Evolutionary conservation across 1,140 invertebrate species (phyloP), one percentile per base, ranked within the genome.

Genomic region (Diabrotica virgifera): DNA sequence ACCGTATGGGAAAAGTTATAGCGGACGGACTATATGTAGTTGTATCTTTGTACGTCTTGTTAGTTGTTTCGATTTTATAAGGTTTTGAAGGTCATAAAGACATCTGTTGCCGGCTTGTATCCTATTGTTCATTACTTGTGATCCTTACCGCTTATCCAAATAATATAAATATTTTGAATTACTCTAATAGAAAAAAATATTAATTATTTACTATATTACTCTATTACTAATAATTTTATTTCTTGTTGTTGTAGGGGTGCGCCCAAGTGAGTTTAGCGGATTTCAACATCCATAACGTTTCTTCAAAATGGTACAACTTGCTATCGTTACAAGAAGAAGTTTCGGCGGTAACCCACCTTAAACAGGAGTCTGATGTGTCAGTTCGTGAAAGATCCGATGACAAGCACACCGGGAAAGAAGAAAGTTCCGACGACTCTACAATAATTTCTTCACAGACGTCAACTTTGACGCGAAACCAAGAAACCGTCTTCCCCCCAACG

Each of bases 371-470:
- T 8, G 74, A 76, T 35, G 11, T 68, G 10, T 70, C 70, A 0
- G 73, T 71, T 13, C 80, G 83, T 10, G 65, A 66, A 10, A 65
- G 56, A 57, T 55, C 54, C 36, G 60, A 53, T 8, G 55, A 65
- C 36, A 72, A 67, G 70, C 68, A 69, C 59, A 60, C 56, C 12
- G 69, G 67, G 24, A 84, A 90, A 76, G 95, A 97, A 77, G 95
- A 97, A 79, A 97, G 95, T 71, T 96, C 94, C 65, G 96, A 98
- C 80, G 96, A 97, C 76, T 96, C 93, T 9, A 98, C 95, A 0
- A 94, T 97, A 63, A 97, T 97, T 63, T 97, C 95, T 12, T 95
- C 93, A 13, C 94, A 97, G 80, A 97, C 95, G 0, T 97, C 95
- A 1, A 98, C 96, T 0, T 82, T 97, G 5, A 98, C 96, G 7